Percentiles rank a stretch among this genome's conserved stretches.
phyloP scores from a whole-genome alignment of 1,140 invertebrate genomes.

The Radopholus similis region DNA sequence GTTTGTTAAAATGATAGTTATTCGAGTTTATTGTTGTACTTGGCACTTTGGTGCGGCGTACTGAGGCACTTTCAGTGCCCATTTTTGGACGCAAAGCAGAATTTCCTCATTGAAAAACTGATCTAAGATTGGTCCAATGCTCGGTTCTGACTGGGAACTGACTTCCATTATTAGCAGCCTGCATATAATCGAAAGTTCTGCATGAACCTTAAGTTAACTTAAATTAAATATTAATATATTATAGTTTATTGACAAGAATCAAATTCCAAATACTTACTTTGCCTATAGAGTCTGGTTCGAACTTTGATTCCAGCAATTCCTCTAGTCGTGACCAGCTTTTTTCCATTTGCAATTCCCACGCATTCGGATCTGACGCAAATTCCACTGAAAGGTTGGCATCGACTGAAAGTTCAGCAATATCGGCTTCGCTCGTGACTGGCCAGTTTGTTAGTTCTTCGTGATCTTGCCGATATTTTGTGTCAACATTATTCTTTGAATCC shows the following conservation, averaged over 20 bases:
- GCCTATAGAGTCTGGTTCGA: slow-evolving; percentile 9
- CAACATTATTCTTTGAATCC: too few species aligned
- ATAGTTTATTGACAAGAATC: slow-evolving; percentile 65
- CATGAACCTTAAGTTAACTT: slow-evolving; percentile 81
- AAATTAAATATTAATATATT: slow-evolving; percentile 64
- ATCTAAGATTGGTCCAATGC: slow-evolving; percentile 64
- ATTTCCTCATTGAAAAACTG: slow-evolving; percentile 62
- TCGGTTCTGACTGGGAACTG: slow-evolving; percentile 51
- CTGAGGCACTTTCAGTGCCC: slow-evolving; percentile 68
- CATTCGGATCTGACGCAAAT: slow-evolving; percentile 53
- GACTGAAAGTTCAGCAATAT: too few species aligned
- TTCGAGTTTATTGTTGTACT: slow-evolving; percentile 19
- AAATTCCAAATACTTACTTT: slow-evolving; percentile 55
- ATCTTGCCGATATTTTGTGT: too few species aligned
- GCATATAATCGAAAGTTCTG: slow-evolving; percentile 85
- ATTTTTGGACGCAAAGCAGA: slow-evolving; percentile 64
- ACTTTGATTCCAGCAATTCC: slow-evolving; percentile 71
- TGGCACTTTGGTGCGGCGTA: slow-evolving; percentile 74
- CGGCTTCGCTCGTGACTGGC: too few species aligned
- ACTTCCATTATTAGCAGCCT: slow-evolving; percentile 80
- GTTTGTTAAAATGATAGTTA: neutral
- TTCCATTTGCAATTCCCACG: slow-evolving; percentile 72
- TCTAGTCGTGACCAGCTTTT: slow-evolving; percentile 88
- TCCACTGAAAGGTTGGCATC: slow-evolving; percentile 35
- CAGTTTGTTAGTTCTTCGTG: too few species aligned